Conservation (phyloP, 2,797 vertebrate genomes). For the Cirrhinus mrigala region DNA sequence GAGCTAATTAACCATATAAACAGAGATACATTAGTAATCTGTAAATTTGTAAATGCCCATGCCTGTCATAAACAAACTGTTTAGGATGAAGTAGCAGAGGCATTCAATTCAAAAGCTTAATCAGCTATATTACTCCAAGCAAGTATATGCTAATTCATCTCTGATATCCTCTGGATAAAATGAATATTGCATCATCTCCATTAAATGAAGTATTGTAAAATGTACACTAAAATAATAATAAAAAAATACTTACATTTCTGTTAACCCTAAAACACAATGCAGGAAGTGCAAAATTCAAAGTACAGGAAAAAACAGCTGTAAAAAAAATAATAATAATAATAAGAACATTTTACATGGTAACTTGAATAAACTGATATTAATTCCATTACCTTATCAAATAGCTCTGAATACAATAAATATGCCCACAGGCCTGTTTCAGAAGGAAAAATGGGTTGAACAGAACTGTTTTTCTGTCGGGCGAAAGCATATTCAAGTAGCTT, state of each 20-base stretch:
- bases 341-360: too few species aligned
- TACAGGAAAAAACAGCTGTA: too few species aligned
- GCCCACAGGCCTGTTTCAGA: neutral
- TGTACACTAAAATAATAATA: too few species aligned
- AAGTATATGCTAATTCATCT: neutral
- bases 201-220: neutral
- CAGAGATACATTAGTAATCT: neutral
- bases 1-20: constrained; percentile 16
- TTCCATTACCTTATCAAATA: neutral
- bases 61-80: constrained; percentile 14
- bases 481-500: neutral
- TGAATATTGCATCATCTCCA: neutral
- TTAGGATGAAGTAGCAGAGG: neutral
- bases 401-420: neutral
- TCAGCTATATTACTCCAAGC: constrained; percentile 4
- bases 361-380: neutral
- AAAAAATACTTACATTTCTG: neutral
- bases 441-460: neutral
- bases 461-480: neutral
- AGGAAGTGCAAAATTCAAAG: neutral
- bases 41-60: constrained; percentile 6
- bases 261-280: neutral
- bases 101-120: constrained; percentile 8
- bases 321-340: too few species aligned
- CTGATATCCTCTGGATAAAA: neutral